A percentile compares a stretch with the other conserved stretches of the same genome.
These are phyloP conservation scores for Myiagra hebetior DNA, from an alignment of 2,113 vertebrate species.

Conservation along the genomic window DNA sequence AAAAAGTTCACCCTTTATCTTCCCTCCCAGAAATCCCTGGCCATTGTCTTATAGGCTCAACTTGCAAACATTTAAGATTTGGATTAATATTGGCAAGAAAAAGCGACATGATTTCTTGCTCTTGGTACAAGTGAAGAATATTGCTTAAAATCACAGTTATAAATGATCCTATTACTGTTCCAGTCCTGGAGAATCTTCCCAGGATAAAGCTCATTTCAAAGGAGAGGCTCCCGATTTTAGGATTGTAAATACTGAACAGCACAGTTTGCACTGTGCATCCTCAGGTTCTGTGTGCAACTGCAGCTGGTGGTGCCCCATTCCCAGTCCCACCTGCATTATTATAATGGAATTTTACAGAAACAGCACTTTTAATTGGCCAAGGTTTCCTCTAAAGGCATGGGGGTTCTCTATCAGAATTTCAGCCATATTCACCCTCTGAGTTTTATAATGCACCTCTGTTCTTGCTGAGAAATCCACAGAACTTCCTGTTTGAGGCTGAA, in stretches of 20 bases:
- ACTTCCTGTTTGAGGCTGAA: not conserved
- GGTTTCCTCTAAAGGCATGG: not conserved
- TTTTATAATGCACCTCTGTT: not conserved
- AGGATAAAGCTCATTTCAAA: not conserved
- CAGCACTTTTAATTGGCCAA: not conserved
- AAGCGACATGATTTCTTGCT: not conserved
- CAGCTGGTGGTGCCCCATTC: rapidly evolving
- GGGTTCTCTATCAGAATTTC: not conserved
- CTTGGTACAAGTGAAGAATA: not conserved
- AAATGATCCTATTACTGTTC: not conserved
- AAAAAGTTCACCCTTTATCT: not conserved
- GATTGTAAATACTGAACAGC: not conserved
- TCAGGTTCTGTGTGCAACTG: rapidly evolving
- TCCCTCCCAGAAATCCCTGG: not conserved
- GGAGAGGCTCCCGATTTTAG: not conserved
- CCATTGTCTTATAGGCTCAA: not conserved
- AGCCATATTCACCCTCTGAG: not conserved
- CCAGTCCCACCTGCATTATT: not conserved
- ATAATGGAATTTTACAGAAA: not conserved
- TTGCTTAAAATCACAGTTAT: not conserved
- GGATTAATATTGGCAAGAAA: not conserved
- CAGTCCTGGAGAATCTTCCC: not conserved
- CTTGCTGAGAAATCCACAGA: not conserved
- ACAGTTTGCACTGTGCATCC: not conserved
- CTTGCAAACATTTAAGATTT: not conserved